A percentile compares a stretch with the other conserved stretches of the same genome.
These are phyloP conservation scores for Camelus dromedarius DNA, from an alignment of 2,113 vertebrate species.

Conservation along the genomic window DNA sequence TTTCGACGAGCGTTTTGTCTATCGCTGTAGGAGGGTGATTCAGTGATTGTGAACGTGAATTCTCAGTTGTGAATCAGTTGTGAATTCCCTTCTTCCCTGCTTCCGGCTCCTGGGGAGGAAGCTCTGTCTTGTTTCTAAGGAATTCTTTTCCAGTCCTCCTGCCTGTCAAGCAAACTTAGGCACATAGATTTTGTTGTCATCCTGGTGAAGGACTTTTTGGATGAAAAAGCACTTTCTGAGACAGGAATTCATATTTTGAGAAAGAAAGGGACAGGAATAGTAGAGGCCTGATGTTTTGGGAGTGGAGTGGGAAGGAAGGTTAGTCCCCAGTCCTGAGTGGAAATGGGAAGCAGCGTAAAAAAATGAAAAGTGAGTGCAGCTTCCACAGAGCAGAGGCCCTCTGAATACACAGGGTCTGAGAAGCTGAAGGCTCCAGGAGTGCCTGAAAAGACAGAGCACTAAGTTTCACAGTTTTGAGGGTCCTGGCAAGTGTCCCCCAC, in stretches of 20 bases:
- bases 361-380: neutral
- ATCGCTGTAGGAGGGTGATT: neutral
- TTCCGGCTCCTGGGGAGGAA: conserved; percentile 13
- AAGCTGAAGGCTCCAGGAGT: neutral
- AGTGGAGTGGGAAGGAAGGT: neutral
- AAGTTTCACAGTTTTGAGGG: neutral
- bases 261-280: neutral
- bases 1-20: conserved; percentile 4
- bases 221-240: neutral
- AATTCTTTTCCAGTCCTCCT: neutral
- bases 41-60: neutral
- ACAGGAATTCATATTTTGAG: neutral
- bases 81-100: neutral
- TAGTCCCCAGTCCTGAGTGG: neutral
- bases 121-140: neutral
- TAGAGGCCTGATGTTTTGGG: neutral
- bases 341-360: neutral
- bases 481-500: neutral
- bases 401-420: no score
- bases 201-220: neutral
- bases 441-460: neutral
- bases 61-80: neutral
- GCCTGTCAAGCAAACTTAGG: neutral
- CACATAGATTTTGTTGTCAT: neutral
- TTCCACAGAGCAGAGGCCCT: neutral